phyloP scores from a whole-genome alignment of 2,113 vertebrate genomes.

The Crocuta crocuta region DNA sequence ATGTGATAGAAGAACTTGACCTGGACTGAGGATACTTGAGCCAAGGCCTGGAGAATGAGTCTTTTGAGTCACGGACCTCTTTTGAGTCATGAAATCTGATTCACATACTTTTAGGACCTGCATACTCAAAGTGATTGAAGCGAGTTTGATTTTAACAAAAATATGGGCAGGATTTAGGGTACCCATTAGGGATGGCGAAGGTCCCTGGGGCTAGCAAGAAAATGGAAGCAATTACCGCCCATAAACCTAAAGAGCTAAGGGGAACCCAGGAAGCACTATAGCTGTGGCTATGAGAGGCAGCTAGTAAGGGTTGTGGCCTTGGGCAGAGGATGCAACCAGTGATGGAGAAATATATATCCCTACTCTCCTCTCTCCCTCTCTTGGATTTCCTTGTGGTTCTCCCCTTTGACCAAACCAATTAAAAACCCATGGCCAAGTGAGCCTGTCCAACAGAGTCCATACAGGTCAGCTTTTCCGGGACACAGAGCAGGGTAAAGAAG shows the following conservation, averaged over 20 bases:
- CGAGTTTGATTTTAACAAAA: not conserved
- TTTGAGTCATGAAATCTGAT: not conserved
- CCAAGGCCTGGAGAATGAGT: not conserved
- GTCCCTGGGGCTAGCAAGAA: not conserved
- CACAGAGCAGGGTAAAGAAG: not conserved
- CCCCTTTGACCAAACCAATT: not conserved
- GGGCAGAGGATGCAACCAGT: not conserved
- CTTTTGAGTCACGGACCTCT: not conserved
- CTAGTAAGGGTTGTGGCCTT: not conserved
- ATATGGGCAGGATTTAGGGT: not conserved
- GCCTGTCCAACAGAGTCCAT: not conserved
- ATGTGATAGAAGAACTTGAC: not conserved
- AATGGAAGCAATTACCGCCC: not conserved
- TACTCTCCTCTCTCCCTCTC: not conserved
- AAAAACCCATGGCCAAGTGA: not conserved
- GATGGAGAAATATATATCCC: not conserved
- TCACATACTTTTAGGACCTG: not conserved
- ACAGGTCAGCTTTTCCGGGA: not conserved
- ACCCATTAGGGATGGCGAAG: not conserved
- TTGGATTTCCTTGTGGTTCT: not conserved
- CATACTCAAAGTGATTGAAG: not conserved
- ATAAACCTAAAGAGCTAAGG: not conserved
- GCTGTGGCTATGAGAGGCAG: not conserved
- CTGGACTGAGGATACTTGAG: not conserved
- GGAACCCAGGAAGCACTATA: not conserved